Evolutionary conservation across 2,113 vertebrate species (phyloP), one percentile per base, ranked within the genome.

Genomic region (Antennarius striatus): DNA sequence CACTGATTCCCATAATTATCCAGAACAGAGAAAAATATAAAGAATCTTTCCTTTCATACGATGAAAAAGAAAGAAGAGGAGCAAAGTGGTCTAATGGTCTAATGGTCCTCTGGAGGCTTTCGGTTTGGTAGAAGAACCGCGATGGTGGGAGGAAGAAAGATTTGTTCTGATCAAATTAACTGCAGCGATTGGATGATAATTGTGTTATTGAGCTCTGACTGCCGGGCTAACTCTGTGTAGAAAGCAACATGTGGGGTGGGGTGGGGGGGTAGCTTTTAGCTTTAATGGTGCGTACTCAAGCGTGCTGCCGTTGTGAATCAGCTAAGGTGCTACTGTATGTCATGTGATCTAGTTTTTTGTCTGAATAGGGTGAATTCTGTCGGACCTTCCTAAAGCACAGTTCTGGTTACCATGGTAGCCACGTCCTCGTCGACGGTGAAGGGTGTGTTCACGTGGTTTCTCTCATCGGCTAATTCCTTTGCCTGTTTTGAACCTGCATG

Each of bases 361-460:
- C 16, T 66, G 60, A 71, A 71, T 16, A 47, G 70, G 58, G 53
- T 42, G 10, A 56, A 5, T 78, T 85, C 82, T 80, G 76, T 70
- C 0, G 71, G 77, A 72, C 58, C 59, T 32, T 7, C 59, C 53
- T 29, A 8, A 8, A 46, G 72, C 71, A 75, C 74, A 71, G 3
- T 52, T 56, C 58, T 5, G 45, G 85, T 89, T 87, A 71, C 85
- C 82, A 73, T 56, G 78, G 80, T 64, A 83, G 84, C 85, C 68
- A 2, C 77, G 68, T 77, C 67, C 61, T 72, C 52, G 50, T 73
- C 72, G 3, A 10, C 8, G 14, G 10, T 56, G 43, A 68, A 71
- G 77, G 81, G 68, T 60, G 80, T 82, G 81, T 72, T 68, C 56
- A 5, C 4, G 29, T 7, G 4, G 12, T n/a, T 51, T 29, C 3